A percentile compares a stretch with the other conserved stretches of the same genome.
These are phyloP conservation scores for Meiosimyza platycephala DNA, from an alignment of 2,888 invertebrate species.

Conservation along the genomic window DNA sequence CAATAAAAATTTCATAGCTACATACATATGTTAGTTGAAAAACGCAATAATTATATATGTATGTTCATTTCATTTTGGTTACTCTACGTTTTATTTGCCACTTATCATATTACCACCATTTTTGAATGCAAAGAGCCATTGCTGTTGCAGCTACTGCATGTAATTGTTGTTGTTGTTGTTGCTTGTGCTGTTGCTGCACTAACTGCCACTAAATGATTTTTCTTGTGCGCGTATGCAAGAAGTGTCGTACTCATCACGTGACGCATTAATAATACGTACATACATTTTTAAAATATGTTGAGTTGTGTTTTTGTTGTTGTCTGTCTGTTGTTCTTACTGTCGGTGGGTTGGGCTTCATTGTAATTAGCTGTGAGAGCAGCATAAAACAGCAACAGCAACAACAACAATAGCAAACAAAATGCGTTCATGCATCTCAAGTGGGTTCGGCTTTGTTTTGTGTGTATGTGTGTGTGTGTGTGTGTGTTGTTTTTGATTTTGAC, in stretches of 20 bases:
- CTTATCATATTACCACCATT: background rate
- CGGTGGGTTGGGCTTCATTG: constrained; percentile 28
- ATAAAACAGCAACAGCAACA: background rate
- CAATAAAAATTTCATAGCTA: too few relatives aligned
- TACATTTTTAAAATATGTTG: too few relatives aligned
- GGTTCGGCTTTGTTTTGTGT: background rate
- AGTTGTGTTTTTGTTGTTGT: background rate
- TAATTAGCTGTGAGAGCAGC: constrained; percentile 14
- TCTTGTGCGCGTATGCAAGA: constrained; percentile 4
- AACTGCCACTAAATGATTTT: background rate
- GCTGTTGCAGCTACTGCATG: background rate
- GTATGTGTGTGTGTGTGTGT: too few relatives aligned
- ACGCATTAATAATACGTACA: constrained; percentile 16
- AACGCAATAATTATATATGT: too few relatives aligned
- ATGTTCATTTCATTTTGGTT: background rate
- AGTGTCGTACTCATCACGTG: constrained; percentile 20
- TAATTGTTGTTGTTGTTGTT: background rate
- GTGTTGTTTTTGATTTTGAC: background rate
- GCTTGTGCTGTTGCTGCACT: background rate
- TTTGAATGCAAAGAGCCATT: background rate
- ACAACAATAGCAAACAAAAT: background rate
- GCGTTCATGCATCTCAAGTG: background rate
- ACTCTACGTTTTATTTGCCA: background rate
- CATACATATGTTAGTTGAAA: too few relatives aligned
- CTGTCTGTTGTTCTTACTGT: background rate